Base-by-base conservation (phyloP, 1,140 invertebrate species). In the Myzus persicae region DNA sequence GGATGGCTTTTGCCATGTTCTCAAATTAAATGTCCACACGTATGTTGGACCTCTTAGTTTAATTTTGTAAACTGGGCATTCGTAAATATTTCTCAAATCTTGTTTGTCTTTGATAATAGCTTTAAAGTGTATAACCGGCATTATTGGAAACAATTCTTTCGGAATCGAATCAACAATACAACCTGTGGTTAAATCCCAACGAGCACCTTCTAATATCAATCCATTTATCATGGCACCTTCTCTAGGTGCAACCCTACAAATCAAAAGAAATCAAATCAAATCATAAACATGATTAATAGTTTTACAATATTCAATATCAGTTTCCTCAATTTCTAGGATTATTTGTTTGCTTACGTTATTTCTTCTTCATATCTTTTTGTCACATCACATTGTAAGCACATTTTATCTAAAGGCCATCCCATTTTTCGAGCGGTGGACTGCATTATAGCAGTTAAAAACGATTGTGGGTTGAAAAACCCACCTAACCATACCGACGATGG, bases 391-490 rank as follows among this genome's bases (percentile, higher is more conserved):
- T 98, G 97, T 85, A 99, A 95, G 95, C 98, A 98, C 98, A 99
- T 99, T 95, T 98, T 98, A 95, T 99, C 98, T 76, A 99, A 96
- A 1, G 99, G 98, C 97, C 98, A 98, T 95, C 99, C 98, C 95
- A 99, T 99, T 95, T 98, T 99, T 67, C 98, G 96, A 3, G 98
- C 98, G 87, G 98, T 99, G 95, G 98, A 98, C 95, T 99, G 99
- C 98, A 99, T 99, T 94, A 99, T 99, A 51, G 99, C 98, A 1
- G 98, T 99, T 20, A 99, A 96, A 95, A 99, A 99, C 26, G 98
- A 99, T 95, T 99, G 98, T 0, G 99, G 99, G 95, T 99, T 99
- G 95, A 99, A 99, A 95, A 99, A 98, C 38, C 98, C 98, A 22
- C 97, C 98, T 44, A 99, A 95, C 98, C 98, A 99, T 40, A 99